Evolutionary conservation across 92 coral and sea anemone genomes (phyloP).

Genomic region (Ricordea florida): DNA sequence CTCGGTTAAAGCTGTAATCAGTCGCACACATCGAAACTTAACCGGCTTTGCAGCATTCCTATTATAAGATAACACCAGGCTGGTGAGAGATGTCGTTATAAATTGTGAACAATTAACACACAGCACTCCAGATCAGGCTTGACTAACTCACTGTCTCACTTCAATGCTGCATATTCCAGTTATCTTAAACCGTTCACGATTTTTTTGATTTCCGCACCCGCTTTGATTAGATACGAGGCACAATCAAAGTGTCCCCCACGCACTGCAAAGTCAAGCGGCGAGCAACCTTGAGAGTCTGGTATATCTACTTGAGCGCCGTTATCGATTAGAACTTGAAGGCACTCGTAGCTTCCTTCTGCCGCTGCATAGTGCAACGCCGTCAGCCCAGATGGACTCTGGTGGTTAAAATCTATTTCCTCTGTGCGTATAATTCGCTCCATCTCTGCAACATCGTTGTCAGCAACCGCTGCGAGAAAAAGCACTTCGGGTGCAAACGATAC

Average conservation of each 20-base stretch:
- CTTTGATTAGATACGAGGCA: slow-evolving; percentile 86
- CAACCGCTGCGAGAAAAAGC: slow-evolving; percentile 80
- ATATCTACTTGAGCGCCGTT: slow-evolving; percentile 76
- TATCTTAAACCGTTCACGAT: slow-evolving; percentile 83
- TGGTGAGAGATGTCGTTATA: slow-evolving; percentile 13
- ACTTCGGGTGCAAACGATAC: slow-evolving; percentile 91
- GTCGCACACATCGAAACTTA: not conserved
- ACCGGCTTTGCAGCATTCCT: not conserved
- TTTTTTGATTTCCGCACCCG: slow-evolving; percentile 90
- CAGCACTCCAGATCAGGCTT: not conserved
- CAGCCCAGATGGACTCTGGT: slow-evolving; percentile 83
- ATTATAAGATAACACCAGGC: not conserved
- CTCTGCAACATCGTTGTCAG: slow-evolving; percentile 83
- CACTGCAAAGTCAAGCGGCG: slow-evolving; percentile 95
- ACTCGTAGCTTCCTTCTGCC: slow-evolving; percentile 87
- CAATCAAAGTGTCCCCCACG: slow-evolving; percentile 98
- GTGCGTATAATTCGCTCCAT: slow-evolving; percentile 61
- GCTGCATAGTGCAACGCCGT: slow-evolving; percentile 93
- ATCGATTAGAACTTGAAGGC: slow-evolving; percentile 66
- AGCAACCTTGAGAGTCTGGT: slow-evolving; percentile 78
- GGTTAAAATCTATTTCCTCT: slow-evolving; percentile 75
- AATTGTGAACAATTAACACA: slow-evolving; percentile 19
- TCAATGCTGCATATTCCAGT: not conserved
- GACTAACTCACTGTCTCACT: not conserved
- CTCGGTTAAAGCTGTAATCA: not conserved